These are phyloP conservation scores for Anoplius nigerrimus DNA, from an alignment of 2,888 invertebrate genomes.

Conservation along the genomic window DNA sequence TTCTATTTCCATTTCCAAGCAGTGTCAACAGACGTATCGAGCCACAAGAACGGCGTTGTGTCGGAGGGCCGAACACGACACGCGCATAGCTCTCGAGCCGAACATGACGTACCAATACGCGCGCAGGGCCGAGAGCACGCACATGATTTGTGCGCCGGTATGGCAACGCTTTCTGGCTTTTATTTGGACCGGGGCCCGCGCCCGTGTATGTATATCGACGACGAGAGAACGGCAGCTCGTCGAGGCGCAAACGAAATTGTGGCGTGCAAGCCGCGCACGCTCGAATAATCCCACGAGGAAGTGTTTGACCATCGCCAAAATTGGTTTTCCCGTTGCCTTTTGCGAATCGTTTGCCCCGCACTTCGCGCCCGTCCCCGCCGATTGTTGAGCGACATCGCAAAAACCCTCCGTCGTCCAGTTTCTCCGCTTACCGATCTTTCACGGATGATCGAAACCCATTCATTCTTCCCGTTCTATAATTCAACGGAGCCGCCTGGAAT, in stretches of 20 bases:
- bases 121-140: neutral
- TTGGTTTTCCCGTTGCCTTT: slow-evolving; percentile 32
- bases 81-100: no score
- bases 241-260: slow-evolving; percentile 35
- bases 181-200: slow-evolving; percentile 23
- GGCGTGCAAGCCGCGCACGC: slow-evolving; percentile 5
- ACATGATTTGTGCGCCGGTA: slow-evolving; percentile 7
- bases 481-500: no score
- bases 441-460: neutral
- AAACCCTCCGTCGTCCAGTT: no score
- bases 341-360: neutral
- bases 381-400: neutral
- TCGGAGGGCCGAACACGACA: neutral
- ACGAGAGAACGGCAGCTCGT: slow-evolving; percentile 12
- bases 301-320: slow-evolving; percentile 35
- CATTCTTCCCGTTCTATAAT: no score
- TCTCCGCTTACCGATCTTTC: neutral
- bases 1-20: slow-evolving; percentile 60
- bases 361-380: neutral
- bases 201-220: slow-evolving; percentile 27
- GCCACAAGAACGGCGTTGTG: neutral
- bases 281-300: slow-evolving; percentile 36
- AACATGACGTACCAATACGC: neutral
- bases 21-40: slow-evolving; percentile 35
- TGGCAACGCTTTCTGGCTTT: slow-evolving; percentile 20